Conservation (phyloP, 2,113 vertebrate genomes). For the Ptyas mucosa region DNA sequence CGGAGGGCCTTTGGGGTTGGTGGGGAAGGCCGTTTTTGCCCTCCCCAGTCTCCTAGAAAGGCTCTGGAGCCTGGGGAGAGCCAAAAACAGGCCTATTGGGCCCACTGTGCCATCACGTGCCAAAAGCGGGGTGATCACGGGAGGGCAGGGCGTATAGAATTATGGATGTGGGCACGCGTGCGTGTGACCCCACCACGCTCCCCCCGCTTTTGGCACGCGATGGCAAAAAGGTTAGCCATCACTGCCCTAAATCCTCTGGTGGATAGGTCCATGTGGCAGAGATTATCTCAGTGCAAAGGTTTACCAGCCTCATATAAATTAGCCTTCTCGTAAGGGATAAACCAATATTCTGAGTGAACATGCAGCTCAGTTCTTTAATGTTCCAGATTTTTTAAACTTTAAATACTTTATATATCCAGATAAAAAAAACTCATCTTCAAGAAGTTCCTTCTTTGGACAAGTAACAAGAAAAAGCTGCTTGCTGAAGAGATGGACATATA, state of each 20-base stretch:
- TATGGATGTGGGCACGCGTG: too few relatives aligned
- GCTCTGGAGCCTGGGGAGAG: too few relatives aligned
- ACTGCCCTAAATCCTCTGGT: neutral
- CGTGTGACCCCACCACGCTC: too few relatives aligned
- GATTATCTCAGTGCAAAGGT: neutral
- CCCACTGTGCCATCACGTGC: too few relatives aligned
- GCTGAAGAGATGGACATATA: neutral
- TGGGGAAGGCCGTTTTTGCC: too few relatives aligned
- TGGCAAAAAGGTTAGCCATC: too few relatives aligned
- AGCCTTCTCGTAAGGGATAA: neutral
- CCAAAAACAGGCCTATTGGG: too few relatives aligned
- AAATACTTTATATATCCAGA: constrained; percentile 1
- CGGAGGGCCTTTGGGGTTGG: too few relatives aligned
- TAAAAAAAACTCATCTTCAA: constrained; percentile 1
- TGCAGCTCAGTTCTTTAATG: neutral
- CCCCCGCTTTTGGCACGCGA: too few relatives aligned
- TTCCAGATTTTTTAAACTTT: constrained; percentile 20
- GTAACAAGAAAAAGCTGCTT: constrained; percentile 31
- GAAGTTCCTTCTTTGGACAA: constrained; percentile 40
- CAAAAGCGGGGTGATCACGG: too few relatives aligned
- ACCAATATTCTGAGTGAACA: neutral
- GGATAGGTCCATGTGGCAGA: neutral
- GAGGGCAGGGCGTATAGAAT: too few relatives aligned
- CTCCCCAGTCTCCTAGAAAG: too few relatives aligned
- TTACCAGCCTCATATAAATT: neutral